Base-by-base conservation (phyloP, 2,888 invertebrate genomes). In the Argyresthia albistria region DNA sequence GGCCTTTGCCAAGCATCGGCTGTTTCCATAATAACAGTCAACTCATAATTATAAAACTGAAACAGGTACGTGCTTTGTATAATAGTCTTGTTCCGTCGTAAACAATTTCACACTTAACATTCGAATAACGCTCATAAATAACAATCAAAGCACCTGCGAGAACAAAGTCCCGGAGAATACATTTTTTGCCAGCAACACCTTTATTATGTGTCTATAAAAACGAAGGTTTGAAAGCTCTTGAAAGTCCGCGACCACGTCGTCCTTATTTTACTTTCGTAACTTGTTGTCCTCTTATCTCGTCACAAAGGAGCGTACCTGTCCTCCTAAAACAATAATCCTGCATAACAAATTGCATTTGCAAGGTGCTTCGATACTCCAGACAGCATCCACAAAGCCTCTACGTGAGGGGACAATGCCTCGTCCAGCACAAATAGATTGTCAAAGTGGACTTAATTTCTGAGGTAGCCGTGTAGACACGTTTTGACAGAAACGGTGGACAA, bases 401-500 rank as follows among this genome's bases (percentile, higher is more conserved):
- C 51, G 52, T 52, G 60, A 60, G 56, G 59, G 60, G 64, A 76
- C 70, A 73, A 75, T 67, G 61, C 14, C 36, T 42, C 14, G 60
- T 50, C 47, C 59, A 47, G 63, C 68, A 82, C 59, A 64, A 67
- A 70, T 67, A 65, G 67, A 67, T 66, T 64, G 60, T 63, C 63
- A 64, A 58, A 62, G 66, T 68, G 65, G 69, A 63, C 66, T 68
- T 75, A 80, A 82, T 77, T 67, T 75, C 63, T 63, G 63, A 73
- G 73, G 76, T 73, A 76, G 72, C 73, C 67, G 63, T 69, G 63
- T 68, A 68, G 69, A 74, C 81, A 81, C 80, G 79, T 80, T 69
- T 70, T 62, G 65, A 67, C 63, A 61, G 60, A 58, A 58, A 60
- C 25, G 60, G 61, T 66, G 59, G 59, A 63, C 57, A 54, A 53